phyloP scores from a whole-genome alignment of 1,140 invertebrate genomes.

The Mya arenaria region DNA sequence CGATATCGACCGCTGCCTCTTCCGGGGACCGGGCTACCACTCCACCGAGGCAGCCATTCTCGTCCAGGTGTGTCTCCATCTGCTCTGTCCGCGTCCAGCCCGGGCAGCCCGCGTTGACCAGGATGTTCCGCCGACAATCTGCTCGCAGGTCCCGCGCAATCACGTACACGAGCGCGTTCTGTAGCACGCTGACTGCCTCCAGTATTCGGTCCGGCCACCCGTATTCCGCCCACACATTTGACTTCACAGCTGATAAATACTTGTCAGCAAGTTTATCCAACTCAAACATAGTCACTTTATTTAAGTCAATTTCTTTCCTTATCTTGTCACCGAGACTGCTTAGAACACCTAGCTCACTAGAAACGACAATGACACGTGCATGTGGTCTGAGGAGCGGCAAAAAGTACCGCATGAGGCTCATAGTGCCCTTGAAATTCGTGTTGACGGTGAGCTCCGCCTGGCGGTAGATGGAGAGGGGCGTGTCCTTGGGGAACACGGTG shows the following conservation, averaged over 20 bases:
- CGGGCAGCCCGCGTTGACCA: constrained; percentile 58
- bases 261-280: constrained; percentile 46
- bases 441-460: constrained; percentile 44
- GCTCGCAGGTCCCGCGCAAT: constrained; percentile 20
- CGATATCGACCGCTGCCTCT: constrained; percentile 51
- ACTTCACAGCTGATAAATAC: constrained; percentile 46
- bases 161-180: constrained; percentile 23
- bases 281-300: constrained; percentile 37
- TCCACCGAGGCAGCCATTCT: constrained; percentile 33
- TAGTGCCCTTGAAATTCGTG: constrained; percentile 54
- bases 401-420: constrained; percentile 42
- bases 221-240: constrained; percentile 44
- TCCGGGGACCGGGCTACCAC: constrained; percentile 34
- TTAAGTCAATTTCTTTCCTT: constrained; percentile 19
- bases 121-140: constrained; percentile 42
- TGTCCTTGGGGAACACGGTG: constrained; percentile 86
- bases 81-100: constrained; percentile 53
- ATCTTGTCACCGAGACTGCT: constrained; percentile 18
- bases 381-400: constrained; percentile 50
- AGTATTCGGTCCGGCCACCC: constrained; percentile 57
- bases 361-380: constrained; percentile 39
- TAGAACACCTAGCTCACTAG: constrained; percentile 53
- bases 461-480: constrained; percentile 11
- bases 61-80: constrained; percentile 43
- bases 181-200: constrained; percentile 30